These are phyloP conservation scores for Altica lythri DNA, from an alignment of 2,888 invertebrate genomes.

Conservation along the genomic window DNA sequence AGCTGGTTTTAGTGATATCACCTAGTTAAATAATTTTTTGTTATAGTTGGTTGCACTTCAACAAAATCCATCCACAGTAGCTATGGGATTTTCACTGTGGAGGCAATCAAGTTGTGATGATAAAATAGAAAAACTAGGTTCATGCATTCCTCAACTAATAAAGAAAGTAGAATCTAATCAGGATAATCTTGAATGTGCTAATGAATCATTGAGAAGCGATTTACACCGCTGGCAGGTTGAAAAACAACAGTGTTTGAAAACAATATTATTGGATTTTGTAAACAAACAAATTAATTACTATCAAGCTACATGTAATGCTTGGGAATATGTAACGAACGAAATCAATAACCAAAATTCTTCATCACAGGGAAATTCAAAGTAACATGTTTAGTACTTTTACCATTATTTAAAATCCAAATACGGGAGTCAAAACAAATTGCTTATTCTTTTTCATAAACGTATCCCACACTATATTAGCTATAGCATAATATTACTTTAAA, in stretches of 20 bases:
- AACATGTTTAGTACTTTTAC: background rate
- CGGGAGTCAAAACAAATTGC: too few relatives aligned
- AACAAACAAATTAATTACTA: constrained; percentile 69
- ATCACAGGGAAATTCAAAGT: constrained; percentile 26
- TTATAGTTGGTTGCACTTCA: constrained; percentile 46
- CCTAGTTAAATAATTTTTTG: too few relatives aligned
- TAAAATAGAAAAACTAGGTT: constrained; percentile 59
- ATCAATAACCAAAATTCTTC: constrained; percentile 31
- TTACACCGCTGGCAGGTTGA: constrained; percentile 70
- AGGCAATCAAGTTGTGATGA: constrained; percentile 65
- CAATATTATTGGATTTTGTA: constrained; percentile 65
- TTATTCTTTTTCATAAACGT: too few relatives aligned
- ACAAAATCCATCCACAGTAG: constrained; percentile 42
- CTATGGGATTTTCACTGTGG: constrained; percentile 60
- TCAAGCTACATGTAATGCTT: constrained; percentile 63
- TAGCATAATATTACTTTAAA: too few relatives aligned
- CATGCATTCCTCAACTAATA: constrained; percentile 59
- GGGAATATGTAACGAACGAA: constrained; percentile 58
- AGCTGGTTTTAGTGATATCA: too few relatives aligned
- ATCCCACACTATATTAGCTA: too few relatives aligned
- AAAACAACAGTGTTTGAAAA: constrained; percentile 67
- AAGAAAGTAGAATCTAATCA: constrained; percentile 62
- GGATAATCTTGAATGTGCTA: constrained; percentile 70
- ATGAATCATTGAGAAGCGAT: constrained; percentile 70
- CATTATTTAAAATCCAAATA: background rate